A percentile compares a stretch with the other conserved stretches of the same genome.
Evolutionary conservation across 2,888 invertebrate genomes (phyloP).

Genomic region (Caenorhabditis sp.): DNA sequence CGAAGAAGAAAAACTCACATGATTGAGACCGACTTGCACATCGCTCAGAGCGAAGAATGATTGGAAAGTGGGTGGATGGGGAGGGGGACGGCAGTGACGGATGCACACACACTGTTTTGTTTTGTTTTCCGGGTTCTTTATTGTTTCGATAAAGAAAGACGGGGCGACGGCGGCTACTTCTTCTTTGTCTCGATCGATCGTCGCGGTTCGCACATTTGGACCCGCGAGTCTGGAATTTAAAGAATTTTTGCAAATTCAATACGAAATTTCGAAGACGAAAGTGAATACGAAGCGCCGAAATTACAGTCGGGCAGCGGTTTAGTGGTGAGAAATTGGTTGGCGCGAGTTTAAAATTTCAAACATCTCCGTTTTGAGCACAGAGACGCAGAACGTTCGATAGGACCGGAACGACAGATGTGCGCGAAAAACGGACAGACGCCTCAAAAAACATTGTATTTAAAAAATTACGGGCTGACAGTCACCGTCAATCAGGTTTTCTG

Average conservation of each 20-base stretch:
- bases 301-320: constrained; percentile 9
- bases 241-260: background rate
- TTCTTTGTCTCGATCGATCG: constrained; percentile 32
- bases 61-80: too few species aligned
- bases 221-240: constrained; percentile 5
- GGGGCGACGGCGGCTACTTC: constrained; percentile 27
- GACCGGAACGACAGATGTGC: constrained; percentile 3
- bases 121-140: constrained; percentile 3
- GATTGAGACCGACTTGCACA: constrained; percentile 10
- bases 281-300: constrained; percentile 19
- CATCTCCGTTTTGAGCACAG: too few species aligned
- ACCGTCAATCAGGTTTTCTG: constrained; percentile 48
- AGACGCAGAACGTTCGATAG: background rate
- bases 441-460: constrained; percentile 9
- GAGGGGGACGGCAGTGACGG: background rate
- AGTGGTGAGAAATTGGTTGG: background rate
- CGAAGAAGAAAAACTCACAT: constrained; percentile 30
- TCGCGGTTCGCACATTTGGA: constrained; percentile 44
- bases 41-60: background rate
- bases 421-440: background rate
- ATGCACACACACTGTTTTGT: background rate
- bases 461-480: constrained; percentile 3
- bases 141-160: constrained; percentile 17
- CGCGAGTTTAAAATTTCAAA: background rate
- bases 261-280: too few species aligned